Evolutionary conservation across 2,797 vertebrate species (phyloP), one percentile per base, ranked within the genome.

Genomic region (Sebastes dallii): DNA sequence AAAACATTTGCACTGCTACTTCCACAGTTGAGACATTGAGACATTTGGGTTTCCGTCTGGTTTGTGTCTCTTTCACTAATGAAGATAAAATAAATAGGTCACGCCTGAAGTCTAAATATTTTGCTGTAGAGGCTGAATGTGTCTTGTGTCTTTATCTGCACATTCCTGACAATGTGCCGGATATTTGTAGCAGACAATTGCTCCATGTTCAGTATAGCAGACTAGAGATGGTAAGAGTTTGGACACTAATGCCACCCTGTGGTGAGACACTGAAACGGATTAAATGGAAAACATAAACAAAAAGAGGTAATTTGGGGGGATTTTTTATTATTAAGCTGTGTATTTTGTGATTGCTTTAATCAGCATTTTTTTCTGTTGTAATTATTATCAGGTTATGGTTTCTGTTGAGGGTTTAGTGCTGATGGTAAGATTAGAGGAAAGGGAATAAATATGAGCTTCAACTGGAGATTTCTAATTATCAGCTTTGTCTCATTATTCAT

Each of bases 201-300:
- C n/a, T 54, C 10, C 16, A 27, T 5, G 30, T 25, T 5, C 24
- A 73, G 13, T 0, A 9, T 0, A 13, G 12, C 29, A 62, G 2
- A 7, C 22, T 6, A 39, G 20, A 71, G n/a, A n/a, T 36, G 14
- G 6, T 56, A 10, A 46, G 78, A 68, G 25, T 11, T 80, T 54
- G 11, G 22, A 67, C 68, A 56, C 25, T 55, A 75, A 8, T 58
- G 88, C 89, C 93, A 55, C 81, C 89, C 2, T 68, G 90, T 93
- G 94, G 90, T 73, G 11, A 80, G 81, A 80, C n/a, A 42, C 16
- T 12, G 66, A 55, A 62, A 72, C 16, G 39, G 27, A 60, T 6
- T 27, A 4, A 36, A 69, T 25, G 4, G 6, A 58, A 20, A 50
- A 11, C 3, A 9, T 12, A 25, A 39, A 58, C 8, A 54, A 46